Evolutionary conservation across 2,113 vertebrate genomes (phyloP), one percentile per base, ranked within the genome.

Genomic region (Scophthalmus maximus): DNA sequence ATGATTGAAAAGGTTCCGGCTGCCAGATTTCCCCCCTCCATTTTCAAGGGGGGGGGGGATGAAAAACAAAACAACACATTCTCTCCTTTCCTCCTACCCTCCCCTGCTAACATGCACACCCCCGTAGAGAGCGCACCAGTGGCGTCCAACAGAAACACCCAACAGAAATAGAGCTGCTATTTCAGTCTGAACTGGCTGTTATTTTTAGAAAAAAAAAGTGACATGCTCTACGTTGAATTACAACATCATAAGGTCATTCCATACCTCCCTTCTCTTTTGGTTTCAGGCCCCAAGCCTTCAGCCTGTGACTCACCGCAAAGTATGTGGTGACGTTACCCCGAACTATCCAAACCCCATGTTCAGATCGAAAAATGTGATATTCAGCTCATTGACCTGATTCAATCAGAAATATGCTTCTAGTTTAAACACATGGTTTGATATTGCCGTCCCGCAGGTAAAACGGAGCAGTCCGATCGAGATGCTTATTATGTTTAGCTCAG

Each of bases 111-210:
- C 78, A 70, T 79, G 67, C 83, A 75, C 75, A 44, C 68, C 81
- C 75, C 83, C 22, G 40, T 70, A 70, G 78, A 84, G 78, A 85
- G 73, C 10, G n/a, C 44, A 68, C 44, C 68, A 65, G 68, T 77
- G 47, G 70, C 32, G 53, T 93, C 93, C 93, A 93, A 93, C 80
- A 92, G 89, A 91, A 94, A 93, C 90, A 90, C 72, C 40, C 68
- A 75, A 81, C 89, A 80, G 85, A 93, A 94, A 94, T 94, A 94
- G 91, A 85, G 78, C 68, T 81, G 83, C 93, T 94, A 94, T 94
- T 94, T 93, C 74, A 82, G 91, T 91, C 90, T 50, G 57, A 81
- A 67, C 50, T 4, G 42, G 51, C 66, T 76, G 80, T 92, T 93
- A 91, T 94, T 93, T 93, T 94, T 93, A 89, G 86, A 85, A 86